Evolutionary conservation across 2,888 invertebrate species (phyloP).

Genomic region (Hipparchia sbordonii): DNA sequence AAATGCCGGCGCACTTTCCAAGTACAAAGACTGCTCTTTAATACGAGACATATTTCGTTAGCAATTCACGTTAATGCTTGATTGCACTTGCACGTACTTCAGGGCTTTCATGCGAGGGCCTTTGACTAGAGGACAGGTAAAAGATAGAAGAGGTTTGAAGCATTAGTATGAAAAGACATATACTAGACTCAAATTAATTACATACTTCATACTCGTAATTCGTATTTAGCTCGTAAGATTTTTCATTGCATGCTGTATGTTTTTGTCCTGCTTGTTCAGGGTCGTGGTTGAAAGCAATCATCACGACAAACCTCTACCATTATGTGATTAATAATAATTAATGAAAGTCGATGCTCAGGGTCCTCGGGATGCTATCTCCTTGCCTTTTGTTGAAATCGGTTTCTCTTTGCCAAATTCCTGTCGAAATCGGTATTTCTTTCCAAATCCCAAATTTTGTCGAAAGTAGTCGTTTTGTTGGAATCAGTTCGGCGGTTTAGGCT

Average conservation of each 20-base stretch:
- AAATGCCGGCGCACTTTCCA: constrained; percentile 14
- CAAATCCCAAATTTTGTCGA: too few species aligned
- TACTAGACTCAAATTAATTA: background rate
- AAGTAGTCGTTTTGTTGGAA: too few species aligned
- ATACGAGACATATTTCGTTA: constrained; percentile 3
- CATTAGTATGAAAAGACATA: constrained; percentile 4
- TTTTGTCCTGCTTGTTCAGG: too few species aligned
- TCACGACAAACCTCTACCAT: too few species aligned
- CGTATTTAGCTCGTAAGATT: background rate
- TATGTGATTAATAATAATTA: too few species aligned
- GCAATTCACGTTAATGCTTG: background rate
- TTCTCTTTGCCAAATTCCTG: too few species aligned
- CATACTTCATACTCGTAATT: background rate
- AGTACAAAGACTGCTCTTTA: background rate
- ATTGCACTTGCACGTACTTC: background rate
- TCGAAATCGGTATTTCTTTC: too few species aligned
- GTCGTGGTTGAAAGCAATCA: too few species aligned
- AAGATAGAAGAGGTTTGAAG: background rate
- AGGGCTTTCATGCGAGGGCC: constrained; percentile 8
- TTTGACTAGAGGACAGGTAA: background rate
- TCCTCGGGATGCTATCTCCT: too few species aligned
- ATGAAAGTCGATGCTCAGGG: too few species aligned
- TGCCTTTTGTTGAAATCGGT: too few species aligned
- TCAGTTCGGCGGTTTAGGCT: too few species aligned
- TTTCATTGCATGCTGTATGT: background rate